Conservation (phyloP, 2,888 invertebrate species). For the Platerodrilus igneus region DNA sequence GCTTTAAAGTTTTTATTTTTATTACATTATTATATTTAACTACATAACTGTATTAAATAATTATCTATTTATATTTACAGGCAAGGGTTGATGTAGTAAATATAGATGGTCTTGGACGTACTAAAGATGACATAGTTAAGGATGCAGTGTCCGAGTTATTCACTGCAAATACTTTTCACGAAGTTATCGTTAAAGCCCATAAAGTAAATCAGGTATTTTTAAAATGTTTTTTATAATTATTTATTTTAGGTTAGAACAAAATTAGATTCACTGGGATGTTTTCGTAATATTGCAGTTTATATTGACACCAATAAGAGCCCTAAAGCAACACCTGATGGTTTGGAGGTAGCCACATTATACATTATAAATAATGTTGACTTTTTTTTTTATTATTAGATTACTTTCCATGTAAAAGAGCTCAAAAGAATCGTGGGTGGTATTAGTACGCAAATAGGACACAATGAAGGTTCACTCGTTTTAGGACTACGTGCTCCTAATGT, state of each 20-base stretch:
- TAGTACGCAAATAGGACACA: constrained; percentile 84
- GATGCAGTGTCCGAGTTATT: constrained; percentile 79
- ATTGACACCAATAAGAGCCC: constrained; percentile 84
- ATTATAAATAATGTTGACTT: not conserved
- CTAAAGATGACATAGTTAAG: constrained; percentile 83
- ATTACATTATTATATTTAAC: constrained; percentile 9
- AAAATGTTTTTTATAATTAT: constrained; percentile 30
- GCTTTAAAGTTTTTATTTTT: not conserved
- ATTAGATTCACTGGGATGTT: constrained; percentile 81
- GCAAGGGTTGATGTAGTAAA: constrained; percentile 82
- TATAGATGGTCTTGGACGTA: constrained; percentile 78
- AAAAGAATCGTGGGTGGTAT: constrained; percentile 79
- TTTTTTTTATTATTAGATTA: constrained; percentile 55
- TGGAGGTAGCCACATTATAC: constrained; percentile 56
- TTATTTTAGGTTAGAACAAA: constrained; percentile 66
- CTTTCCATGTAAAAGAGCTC: constrained; percentile 80
- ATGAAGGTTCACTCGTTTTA: constrained; percentile 79
- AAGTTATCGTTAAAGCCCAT: constrained; percentile 68
- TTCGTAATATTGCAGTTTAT: constrained; percentile 76
- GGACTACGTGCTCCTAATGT: constrained; percentile 77
- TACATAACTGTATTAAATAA: constrained; percentile 28
- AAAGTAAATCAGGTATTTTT: constrained; percentile 47
- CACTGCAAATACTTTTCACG: constrained; percentile 78
- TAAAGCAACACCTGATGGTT: constrained; percentile 70
- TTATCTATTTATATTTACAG: no score